Conservation (phyloP, 2,888 invertebrate genomes). For the Dexiosoma caninum region DNA sequence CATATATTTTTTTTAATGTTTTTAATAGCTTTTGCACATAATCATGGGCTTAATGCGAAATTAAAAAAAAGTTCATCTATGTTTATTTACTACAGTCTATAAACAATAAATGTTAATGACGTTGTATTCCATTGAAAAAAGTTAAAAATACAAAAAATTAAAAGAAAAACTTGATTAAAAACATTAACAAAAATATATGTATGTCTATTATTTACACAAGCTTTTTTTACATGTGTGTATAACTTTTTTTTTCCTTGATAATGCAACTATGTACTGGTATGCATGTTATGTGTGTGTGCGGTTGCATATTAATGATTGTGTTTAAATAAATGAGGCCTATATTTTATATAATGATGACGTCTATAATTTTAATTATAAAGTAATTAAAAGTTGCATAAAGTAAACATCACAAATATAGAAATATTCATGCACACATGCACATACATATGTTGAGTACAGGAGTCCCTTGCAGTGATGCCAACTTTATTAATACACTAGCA, state of each 20-base stretch:
- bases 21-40: slow-evolving; percentile 11
- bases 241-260: neutral
- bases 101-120: slow-evolving; percentile 46
- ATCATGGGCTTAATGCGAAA: slow-evolving; percentile 16
- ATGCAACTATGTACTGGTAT: neutral
- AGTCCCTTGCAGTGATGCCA: too few relatives aligned
- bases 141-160: too few relatives aligned
- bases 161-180: neutral
- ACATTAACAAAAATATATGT: neutral
- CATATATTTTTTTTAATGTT: neutral
- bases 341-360: slow-evolving; percentile 30
- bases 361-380: slow-evolving; percentile 57
- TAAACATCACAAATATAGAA: slow-evolving; percentile 2
- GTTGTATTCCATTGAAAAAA: neutral
- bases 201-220: slow-evolving; percentile 1
- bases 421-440: slow-evolving; percentile 4
- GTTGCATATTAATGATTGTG: neutral
- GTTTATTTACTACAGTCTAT: neutral
- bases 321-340: slow-evolving; percentile 8
- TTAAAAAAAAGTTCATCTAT: slow-evolving; percentile 18
- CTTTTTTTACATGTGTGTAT: neutral
- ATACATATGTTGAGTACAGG: too few relatives aligned
- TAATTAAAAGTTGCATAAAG: slow-evolving; percentile 47
- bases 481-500: too few relatives aligned
- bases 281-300: neutral